Percentiles rank a stretch among this genome's conserved stretches.
phyloP scores from a whole-genome alignment of 1,140 invertebrate genomes.

The Dicyema japonicum region DNA sequence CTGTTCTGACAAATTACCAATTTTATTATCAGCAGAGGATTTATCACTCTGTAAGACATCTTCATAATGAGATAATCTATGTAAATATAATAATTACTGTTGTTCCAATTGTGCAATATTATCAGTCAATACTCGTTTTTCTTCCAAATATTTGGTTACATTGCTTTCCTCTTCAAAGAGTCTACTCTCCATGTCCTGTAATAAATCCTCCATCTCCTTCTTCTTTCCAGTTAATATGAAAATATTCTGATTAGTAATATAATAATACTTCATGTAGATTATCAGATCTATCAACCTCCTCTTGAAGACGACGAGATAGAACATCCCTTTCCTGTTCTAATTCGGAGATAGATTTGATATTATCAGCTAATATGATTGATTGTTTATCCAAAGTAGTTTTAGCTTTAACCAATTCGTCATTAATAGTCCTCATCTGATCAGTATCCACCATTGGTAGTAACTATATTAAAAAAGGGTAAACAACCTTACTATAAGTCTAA shows the following conservation, averaged over 20 bases:
- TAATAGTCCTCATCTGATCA: slow-evolving; percentile 50
- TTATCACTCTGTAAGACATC: slow-evolving; percentile 50
- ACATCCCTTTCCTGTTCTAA: background rate
- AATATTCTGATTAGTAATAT: slow-evolving; percentile 54
- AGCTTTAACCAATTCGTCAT: slow-evolving; percentile 33
- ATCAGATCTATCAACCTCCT: slow-evolving; percentile 14
- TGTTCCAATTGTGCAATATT: background rate
- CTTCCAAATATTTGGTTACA: too few relatives aligned
- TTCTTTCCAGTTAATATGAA: slow-evolving; percentile 73
- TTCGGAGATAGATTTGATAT: background rate
- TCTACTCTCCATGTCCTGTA: slow-evolving; percentile 76
- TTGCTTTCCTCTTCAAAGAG: slow-evolving; percentile 73
- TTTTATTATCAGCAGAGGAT: slow-evolving; percentile 56
- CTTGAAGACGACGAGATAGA: background rate
- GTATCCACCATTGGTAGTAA: slow-evolving; percentile 7
- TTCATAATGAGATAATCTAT: slow-evolving; percentile 1
- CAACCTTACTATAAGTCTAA: slow-evolving; percentile 67
- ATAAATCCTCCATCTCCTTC: slow-evolving; percentile 65
- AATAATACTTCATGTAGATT: too few relatives aligned
- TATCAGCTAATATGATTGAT: slow-evolving; percentile 2
- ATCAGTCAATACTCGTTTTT: slow-evolving; percentile 1
- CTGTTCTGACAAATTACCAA: slow-evolving; percentile 82
- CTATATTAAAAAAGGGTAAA: slow-evolving; percentile 18
- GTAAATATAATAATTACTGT: background rate
- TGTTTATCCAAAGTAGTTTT: background rate